Percentiles rank a stretch among this genome's conserved stretches.
Conservation (phyloP, 2,888 invertebrate genomes). For the Lycophotia porphyrea region DNA sequence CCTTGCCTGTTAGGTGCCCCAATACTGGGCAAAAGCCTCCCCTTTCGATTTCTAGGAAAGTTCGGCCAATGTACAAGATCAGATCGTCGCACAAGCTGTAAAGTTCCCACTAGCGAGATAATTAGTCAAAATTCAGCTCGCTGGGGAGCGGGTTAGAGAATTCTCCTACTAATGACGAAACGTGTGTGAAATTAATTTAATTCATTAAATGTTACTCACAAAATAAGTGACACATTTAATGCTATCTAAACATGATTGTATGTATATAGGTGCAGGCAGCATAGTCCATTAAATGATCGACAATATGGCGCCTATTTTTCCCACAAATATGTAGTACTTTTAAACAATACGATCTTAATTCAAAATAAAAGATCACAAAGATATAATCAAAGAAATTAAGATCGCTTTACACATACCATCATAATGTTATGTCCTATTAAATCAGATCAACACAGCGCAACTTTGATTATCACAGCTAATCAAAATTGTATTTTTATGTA, state of each 20-base stretch:
- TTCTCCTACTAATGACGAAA: background rate
- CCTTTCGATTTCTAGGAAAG: too few relatives aligned
- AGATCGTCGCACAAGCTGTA: too few relatives aligned
- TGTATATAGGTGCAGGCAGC: background rate
- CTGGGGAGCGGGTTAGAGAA: background rate
- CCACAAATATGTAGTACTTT: background rate
- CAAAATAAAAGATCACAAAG: too few relatives aligned
- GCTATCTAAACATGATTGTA: background rate
- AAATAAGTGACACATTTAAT: background rate
- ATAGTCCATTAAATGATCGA: background rate
- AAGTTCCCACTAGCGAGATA: too few relatives aligned
- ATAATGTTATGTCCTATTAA: conserved; percentile 23
- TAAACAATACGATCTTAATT: background rate
- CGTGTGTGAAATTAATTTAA: background rate
- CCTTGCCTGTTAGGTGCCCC: too few relatives aligned
- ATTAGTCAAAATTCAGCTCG: background rate
- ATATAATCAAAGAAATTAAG: too few relatives aligned
- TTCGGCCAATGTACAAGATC: too few relatives aligned
- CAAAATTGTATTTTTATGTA: background rate
- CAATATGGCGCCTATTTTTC: background rate
- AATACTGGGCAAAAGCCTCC: too few relatives aligned
- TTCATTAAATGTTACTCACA: too few relatives aligned
- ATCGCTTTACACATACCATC: too few relatives aligned
- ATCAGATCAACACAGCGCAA: background rate
- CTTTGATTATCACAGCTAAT: background rate